phyloP scores from a whole-genome alignment of 1,140 invertebrate species.

The Drosophila tropicalis region DNA sequence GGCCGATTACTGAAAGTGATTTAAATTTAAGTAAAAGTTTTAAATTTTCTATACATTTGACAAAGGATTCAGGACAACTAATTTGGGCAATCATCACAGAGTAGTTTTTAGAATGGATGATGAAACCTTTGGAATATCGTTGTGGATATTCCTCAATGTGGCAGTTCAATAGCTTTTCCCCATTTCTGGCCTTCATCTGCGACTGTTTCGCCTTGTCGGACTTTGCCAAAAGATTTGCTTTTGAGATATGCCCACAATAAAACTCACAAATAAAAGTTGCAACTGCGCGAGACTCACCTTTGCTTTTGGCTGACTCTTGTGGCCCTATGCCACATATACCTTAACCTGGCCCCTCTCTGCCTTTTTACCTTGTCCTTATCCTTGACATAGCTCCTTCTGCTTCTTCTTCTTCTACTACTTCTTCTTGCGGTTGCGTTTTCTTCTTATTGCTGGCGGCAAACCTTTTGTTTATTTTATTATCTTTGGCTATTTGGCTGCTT shows the following conservation, averaged over 20 bases:
- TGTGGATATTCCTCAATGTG: conserved; percentile 35
- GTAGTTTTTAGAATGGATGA: too few species aligned
- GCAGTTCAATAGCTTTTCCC: conserved; percentile 40
- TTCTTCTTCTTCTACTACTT: conserved; percentile 18
- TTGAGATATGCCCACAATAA: conserved; percentile 81
- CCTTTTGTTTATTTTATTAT: conserved; percentile 82
- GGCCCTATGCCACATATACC: conserved; percentile 11
- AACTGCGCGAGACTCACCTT: conserved; percentile 69
- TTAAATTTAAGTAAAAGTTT: not conserved
- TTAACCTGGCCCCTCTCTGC: conserved; percentile 2
- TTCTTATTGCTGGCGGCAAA: conserved; percentile 63
- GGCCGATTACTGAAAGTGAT: not conserved
- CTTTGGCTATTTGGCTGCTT: conserved; percentile 74
- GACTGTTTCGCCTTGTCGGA: conserved; percentile 53
- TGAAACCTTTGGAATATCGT: not conserved
- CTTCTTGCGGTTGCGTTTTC: conserved; percentile 60
- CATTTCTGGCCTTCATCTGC: conserved; percentile 30
- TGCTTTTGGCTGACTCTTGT: conserved; percentile 18
- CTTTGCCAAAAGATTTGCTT: conserved; percentile 72
- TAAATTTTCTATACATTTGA: too few species aligned
- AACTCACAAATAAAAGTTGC: conserved; percentile 79
- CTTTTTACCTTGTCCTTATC: not conserved
- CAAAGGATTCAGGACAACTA: too few species aligned
- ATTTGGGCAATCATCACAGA: too few species aligned
- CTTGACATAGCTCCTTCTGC: not conserved